phyloP scores from a whole-genome alignment of 2,113 vertebrate species.

The Petaurus breviceps region DNA sequence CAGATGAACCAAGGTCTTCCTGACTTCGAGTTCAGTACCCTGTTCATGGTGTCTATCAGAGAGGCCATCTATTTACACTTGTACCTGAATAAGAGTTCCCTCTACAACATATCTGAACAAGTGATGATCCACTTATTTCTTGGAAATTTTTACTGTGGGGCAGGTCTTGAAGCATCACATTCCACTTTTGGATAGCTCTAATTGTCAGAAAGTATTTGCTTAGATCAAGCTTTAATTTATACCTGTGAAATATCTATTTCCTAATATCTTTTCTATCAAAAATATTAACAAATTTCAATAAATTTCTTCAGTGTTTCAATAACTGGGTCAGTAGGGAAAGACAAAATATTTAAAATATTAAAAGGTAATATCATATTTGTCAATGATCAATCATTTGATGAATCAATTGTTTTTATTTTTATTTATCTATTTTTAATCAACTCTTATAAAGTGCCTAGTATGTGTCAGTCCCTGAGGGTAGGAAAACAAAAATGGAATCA shows the following conservation, averaged over 20 bases:
- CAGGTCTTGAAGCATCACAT: neutral
- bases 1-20: neutral
- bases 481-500: too few species aligned
- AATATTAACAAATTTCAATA: neutral
- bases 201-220: neutral
- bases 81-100: neutral
- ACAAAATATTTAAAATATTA: neutral
- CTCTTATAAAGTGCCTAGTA: too few species aligned
- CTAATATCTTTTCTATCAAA: neutral
- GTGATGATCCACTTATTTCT: neutral
- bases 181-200: neutral
- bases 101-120: neutral
- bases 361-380: neutral
- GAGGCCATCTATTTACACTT: neutral
- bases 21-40: neutral
- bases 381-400: neutral
- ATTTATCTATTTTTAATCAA: too few species aligned
- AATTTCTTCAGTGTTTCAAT: neutral
- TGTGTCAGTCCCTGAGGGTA: too few species aligned
- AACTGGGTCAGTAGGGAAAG: neutral
- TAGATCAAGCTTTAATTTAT: neutral
- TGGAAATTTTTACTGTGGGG: neutral
- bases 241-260: neutral
- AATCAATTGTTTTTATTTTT: neutral
- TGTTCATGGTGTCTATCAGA: neutral